Percentiles rank a stretch among this genome's conserved stretches.
Conservation (phyloP, 2,888 invertebrate genomes). For the Drosophila stalkeri region DNA sequence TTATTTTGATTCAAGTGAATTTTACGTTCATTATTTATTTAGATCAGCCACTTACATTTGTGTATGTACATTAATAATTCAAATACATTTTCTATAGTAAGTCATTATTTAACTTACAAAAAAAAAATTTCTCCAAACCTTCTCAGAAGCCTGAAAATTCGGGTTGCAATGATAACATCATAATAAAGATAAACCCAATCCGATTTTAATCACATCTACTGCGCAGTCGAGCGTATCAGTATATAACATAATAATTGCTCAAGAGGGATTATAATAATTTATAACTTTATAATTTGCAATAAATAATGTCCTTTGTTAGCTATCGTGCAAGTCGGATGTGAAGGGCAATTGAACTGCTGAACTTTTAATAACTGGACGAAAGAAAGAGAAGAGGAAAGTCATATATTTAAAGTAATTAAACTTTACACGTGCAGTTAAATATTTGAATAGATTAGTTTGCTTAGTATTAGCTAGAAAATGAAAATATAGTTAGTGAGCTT, state of each 20-base stretch:
- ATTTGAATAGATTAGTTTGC: neutral
- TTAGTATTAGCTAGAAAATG: neutral
- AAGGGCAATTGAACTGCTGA: neutral
- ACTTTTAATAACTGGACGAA: neutral
- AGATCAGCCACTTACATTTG: no score
- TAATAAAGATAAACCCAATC: constrained; percentile 3
- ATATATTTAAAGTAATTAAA: neutral
- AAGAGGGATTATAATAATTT: neutral
- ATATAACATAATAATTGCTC: neutral
- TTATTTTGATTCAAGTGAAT: neutral
- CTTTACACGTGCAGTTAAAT: neutral
- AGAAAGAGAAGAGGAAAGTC: neutral
- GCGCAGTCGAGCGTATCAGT: neutral
- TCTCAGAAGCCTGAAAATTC: neutral
- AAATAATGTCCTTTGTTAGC: constrained; percentile 2
- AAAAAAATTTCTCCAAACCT: no score
- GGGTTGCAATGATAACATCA: neutral
- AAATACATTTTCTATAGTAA: neutral
- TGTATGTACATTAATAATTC: no score
- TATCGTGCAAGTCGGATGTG: neutral
- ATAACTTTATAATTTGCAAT: neutral
- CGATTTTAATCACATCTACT: constrained; percentile 1
- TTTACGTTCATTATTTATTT: neutral
- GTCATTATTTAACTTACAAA: neutral
- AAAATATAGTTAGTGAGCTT: neutral